phyloP scores from a whole-genome alignment of 2,797 vertebrate species.

The Acipenser oxyrinchus region DNA sequence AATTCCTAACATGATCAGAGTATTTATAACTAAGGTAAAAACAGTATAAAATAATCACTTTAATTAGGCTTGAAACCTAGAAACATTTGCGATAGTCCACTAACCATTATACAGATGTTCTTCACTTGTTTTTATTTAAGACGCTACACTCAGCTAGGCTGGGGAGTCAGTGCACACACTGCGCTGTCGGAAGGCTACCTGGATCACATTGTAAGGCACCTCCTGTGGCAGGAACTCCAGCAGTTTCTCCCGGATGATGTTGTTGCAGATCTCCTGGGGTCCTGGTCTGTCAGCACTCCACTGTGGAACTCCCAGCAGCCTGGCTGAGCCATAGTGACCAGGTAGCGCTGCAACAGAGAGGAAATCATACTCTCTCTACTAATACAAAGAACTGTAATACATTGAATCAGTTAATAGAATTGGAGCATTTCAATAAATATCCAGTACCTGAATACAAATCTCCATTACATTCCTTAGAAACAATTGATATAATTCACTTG shows the following conservation, averaged over 20 bases:
- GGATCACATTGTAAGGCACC: slow-evolving; percentile 77
- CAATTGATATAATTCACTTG: no score
- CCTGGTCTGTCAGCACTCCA: slow-evolving; percentile 79
- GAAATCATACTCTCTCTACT: not conserved
- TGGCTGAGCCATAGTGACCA: slow-evolving; percentile 69
- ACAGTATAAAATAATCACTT: no score
- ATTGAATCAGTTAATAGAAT: no score
- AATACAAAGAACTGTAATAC: not conserved
- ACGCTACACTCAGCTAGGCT: not conserved
- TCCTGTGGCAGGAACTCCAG: slow-evolving; percentile 82
- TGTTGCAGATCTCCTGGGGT: slow-evolving; percentile 73
- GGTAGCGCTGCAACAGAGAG: slow-evolving; percentile 60
- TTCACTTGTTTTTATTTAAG: no score
- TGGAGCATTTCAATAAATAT: no score
- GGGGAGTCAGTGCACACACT: no score
- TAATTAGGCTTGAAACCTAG: no score
- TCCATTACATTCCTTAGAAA: no score
- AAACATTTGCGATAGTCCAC: not conserved
- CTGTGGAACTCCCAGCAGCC: slow-evolving; percentile 87
- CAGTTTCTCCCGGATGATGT: slow-evolving; percentile 78
- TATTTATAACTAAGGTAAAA: no score
- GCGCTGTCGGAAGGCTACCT: slow-evolving; percentile 51
- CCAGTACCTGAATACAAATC: no score
- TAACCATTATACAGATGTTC: not conserved
- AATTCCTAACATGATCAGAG: no score